Evolutionary conservation across 2,888 invertebrate species (phyloP).

Genomic region (Prosapia bicincta): DNA sequence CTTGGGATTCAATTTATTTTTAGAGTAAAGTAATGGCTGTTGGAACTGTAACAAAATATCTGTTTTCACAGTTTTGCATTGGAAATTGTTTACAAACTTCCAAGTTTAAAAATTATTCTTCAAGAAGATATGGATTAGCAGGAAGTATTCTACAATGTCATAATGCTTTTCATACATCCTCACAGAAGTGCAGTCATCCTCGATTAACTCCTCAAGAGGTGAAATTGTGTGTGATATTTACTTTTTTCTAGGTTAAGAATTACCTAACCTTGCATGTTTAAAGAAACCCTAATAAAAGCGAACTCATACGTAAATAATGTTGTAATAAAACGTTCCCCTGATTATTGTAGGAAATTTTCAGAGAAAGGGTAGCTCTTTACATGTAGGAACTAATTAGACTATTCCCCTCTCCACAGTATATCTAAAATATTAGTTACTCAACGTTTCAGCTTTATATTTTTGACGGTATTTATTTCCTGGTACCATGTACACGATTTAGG

Average conservation of each 20-base stretch:
- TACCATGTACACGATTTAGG: too few relatives aligned
- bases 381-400: too few relatives aligned
- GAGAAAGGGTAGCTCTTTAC: too few relatives aligned
- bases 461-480: too few relatives aligned
- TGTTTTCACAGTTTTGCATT: slow-evolving; percentile 21
- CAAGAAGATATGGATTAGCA: neutral
- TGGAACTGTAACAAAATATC: slow-evolving; percentile 13
- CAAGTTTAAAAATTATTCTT: slow-evolving; percentile 14
- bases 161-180: slow-evolving; percentile 16
- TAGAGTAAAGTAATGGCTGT: slow-evolving; percentile 12
- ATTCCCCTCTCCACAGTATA: too few relatives aligned
- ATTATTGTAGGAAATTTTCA: too few relatives aligned
- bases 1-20: neutral
- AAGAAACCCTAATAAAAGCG: too few relatives aligned
- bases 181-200: slow-evolving; percentile 37
- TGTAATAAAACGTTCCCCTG: too few relatives aligned
- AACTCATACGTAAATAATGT: too few relatives aligned
- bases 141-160: slow-evolving; percentile 5
- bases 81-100: slow-evolving; percentile 19
- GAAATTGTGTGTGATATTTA: slow-evolving; percentile 24
- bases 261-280: neutral
- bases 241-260: neutral
- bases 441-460: too few relatives aligned
- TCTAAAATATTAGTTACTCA: too few relatives aligned
- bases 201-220: slow-evolving; percentile 49